These are phyloP conservation scores for Actenoides hombroni DNA, from an alignment of 2,113 vertebrate species.

Conservation along the genomic window DNA sequence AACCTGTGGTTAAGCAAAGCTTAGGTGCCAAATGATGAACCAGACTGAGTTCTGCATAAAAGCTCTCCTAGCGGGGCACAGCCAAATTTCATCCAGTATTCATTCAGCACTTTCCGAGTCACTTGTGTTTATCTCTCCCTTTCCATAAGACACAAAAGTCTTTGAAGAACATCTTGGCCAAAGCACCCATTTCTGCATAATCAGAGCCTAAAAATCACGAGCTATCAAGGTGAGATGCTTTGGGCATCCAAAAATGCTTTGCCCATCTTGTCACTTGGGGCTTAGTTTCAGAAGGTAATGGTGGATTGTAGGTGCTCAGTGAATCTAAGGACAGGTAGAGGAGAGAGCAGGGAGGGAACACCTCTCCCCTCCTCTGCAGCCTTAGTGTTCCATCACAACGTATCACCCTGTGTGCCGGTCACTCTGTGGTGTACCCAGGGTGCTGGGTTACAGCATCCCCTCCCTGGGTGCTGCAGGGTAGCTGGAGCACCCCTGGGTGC, in stretches of 20 bases:
- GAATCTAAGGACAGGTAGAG: not conserved
- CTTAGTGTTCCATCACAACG: not conserved
- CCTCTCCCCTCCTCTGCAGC: not conserved
- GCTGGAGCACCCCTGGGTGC: not conserved
- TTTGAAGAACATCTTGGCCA: not conserved
- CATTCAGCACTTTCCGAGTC: not conserved
- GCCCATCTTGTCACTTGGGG: not conserved
- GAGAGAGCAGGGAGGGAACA: not conserved
- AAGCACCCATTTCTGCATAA: not conserved
- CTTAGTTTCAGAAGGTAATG: not conserved
- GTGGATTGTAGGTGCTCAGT: not conserved
- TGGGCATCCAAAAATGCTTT: not conserved
- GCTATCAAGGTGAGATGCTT: not conserved
- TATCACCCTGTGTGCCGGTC: not conserved
- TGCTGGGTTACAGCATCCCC: not conserved
- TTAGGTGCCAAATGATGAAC: not conserved
- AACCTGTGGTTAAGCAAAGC: conserved; percentile 9
- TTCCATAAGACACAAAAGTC: not conserved
- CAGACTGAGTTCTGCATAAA: not conserved
- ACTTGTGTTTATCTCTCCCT: not conserved
- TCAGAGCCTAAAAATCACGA: not conserved
- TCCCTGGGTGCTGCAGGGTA: not conserved
- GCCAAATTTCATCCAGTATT: not conserved
- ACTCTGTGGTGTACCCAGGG: fast-evolving
- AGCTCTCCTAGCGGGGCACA: not conserved